A percentile compares a stretch with the other conserved stretches of the same genome.
Evolutionary conservation across 2,888 invertebrate species (phyloP).

Genomic region (Drosophila birchii): DNA sequence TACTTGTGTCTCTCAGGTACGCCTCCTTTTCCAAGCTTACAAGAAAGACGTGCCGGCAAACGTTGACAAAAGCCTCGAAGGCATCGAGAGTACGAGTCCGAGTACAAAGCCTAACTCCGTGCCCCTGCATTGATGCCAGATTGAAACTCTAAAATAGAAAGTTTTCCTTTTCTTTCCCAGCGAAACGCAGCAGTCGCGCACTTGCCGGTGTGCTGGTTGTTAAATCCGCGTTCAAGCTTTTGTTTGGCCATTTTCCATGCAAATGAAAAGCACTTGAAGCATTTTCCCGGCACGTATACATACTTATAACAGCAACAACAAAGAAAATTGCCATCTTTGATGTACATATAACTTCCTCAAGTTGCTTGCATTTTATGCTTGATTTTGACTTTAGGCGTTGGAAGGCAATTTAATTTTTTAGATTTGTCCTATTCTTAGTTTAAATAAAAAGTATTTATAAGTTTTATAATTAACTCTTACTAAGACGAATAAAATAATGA

Average conservation of each 20-base stretch:
- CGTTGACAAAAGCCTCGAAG: slow-evolving; percentile 60
- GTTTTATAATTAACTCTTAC: neutral
- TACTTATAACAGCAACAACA: slow-evolving; percentile 27
- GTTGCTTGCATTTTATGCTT: slow-evolving; percentile 1
- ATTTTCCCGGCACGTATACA: slow-evolving; percentile 27
- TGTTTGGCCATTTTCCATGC: slow-evolving; percentile 68
- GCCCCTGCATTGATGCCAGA: slow-evolving; percentile 22
- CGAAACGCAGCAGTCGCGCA: slow-evolving; percentile 27
- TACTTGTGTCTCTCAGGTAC: slow-evolving; percentile 4
- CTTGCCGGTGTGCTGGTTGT: slow-evolving; percentile 48
- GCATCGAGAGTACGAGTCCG: slow-evolving; percentile 33
- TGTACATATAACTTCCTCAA: slow-evolving; percentile 24
- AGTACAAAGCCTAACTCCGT: slow-evolving; percentile 12
- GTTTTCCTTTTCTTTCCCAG: slow-evolving; percentile 61
- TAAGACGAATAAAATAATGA: neutral
- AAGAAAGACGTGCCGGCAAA: slow-evolving; percentile 43
- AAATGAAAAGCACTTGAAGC: slow-evolving; percentile 65
- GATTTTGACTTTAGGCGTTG: neutral
- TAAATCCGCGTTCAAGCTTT: slow-evolving; percentile 46
- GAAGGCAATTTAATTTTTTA: neutral
- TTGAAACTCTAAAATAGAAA: slow-evolving; percentile 61
- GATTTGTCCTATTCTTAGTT: neutral
- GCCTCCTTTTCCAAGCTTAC: slow-evolving; percentile 18
- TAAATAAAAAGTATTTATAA: neutral
- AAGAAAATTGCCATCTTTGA: slow-evolving; percentile 38